Evolutionary conservation across 1,140 invertebrate species (phyloP).

Genomic region (Cherax destructor): DNA sequence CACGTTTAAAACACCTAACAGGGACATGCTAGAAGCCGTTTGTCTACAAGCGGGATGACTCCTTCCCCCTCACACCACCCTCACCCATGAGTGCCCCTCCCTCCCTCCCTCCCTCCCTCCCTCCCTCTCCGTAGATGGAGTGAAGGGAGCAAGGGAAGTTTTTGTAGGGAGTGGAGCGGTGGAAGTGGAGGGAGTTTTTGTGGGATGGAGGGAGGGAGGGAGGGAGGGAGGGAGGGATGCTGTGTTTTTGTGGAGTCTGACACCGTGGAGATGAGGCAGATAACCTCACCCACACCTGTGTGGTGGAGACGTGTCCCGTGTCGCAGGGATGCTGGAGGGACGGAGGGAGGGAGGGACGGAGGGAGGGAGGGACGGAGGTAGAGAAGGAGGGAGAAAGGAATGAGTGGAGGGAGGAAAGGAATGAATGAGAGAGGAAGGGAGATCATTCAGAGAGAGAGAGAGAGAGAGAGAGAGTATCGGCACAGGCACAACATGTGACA

Average conservation of each 20-base stretch:
- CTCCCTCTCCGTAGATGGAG: background rate
- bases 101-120: background rate
- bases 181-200: constrained; percentile 26
- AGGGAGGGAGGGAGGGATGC: background rate
- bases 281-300: constrained; percentile 57
- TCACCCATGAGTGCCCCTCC: too few relatives aligned
- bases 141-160: background rate
- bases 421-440: background rate
- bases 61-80: too few relatives aligned
- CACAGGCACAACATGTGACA: background rate
- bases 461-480: background rate
- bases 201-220: background rate
- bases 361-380: constrained; percentile 6
- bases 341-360: constrained; percentile 16
- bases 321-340: constrained; percentile 14
- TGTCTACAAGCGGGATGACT: too few relatives aligned
- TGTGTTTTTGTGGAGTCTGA: constrained; percentile 20
- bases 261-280: constrained; percentile 45
- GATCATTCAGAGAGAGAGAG: background rate
- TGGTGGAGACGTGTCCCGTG: constrained; percentile 45
- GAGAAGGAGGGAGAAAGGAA: constrained; percentile 10
- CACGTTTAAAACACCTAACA: background rate
- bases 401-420: background rate
- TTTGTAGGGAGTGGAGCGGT: background rate
- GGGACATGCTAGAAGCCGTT: too few relatives aligned